phyloP scores from a whole-genome alignment of 2,888 invertebrate species.

The Erannis defoliaria region DNA sequence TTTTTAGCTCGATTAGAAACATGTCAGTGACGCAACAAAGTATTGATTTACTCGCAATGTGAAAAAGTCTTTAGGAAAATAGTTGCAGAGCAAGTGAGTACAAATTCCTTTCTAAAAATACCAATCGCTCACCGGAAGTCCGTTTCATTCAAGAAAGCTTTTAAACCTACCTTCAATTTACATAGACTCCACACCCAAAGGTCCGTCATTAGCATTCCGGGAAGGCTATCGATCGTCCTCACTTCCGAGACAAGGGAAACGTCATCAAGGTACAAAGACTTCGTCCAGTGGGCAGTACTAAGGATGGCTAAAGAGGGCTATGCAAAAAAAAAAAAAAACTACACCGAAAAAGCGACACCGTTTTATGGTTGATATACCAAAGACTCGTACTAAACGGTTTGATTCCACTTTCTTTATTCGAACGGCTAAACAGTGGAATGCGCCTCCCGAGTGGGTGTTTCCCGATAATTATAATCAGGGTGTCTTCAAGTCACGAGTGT shows the following conservation, averaged over 20 bases:
- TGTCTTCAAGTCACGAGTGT: no score
- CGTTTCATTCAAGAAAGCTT: constrained; percentile 21
- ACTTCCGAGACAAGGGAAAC: constrained; percentile 56
- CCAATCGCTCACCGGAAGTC: constrained; percentile 12
- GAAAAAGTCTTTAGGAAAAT: neutral
- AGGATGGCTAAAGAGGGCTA: constrained; percentile 1
- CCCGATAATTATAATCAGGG: no score
- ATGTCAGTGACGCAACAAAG: no score
- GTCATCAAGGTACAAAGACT: constrained; percentile 63
- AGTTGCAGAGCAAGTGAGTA: neutral
- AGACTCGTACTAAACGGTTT: no score
- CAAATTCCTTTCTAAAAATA: neutral
- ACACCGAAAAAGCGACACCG: neutral
- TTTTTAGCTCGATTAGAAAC: no score
- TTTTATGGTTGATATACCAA: no score
- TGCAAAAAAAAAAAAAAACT: neutral
- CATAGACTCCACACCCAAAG: constrained; percentile 18
- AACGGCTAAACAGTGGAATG: no score
- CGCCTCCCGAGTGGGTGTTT: no score
- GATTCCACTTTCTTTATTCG: no score
- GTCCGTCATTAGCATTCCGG: constrained; percentile 41
- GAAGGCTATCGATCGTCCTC: constrained; percentile 50
- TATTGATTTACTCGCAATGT: neutral
- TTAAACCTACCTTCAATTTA: constrained; percentile 22
- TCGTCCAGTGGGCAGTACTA: constrained; percentile 41